These are phyloP conservation scores for Apostichopus parvimensis DNA, from an alignment of 35 echinoderm and acorn worm species.

Conservation along the genomic window DNA sequence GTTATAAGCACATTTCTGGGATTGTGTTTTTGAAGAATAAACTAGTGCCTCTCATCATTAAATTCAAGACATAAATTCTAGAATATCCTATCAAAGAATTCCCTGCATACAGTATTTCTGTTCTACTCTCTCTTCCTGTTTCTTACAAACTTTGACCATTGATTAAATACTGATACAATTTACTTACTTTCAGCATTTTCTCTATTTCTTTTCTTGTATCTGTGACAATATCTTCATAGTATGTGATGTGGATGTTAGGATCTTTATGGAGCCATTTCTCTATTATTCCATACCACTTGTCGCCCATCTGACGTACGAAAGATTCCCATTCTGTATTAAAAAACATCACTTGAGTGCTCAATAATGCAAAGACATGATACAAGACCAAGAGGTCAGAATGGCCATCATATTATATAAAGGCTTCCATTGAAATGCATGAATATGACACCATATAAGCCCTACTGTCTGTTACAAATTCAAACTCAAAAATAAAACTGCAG, in stretches of 20 bases:
- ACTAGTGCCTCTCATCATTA: too few species aligned
- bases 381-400: background rate
- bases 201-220: conserved; percentile 38
- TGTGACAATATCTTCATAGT: conserved; percentile 34
- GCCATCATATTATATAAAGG: too few species aligned
- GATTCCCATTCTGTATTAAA: background rate
- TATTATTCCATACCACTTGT: conserved; percentile 40
- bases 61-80: too few species aligned
- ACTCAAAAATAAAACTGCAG: too few species aligned
- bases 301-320: conserved; percentile 25
- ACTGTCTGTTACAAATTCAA: too few species aligned
- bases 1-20: too few species aligned
- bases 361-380: background rate
- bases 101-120: too few species aligned
- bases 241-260: conserved; percentile 30
- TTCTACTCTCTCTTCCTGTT: background rate
- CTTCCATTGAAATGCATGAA: too few species aligned
- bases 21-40: too few species aligned
- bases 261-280: conserved; percentile 41
- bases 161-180: background rate
- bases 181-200: conserved; percentile 43
- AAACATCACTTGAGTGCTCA: background rate
- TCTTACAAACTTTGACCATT: background rate
- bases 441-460: too few species aligned
- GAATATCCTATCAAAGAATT: too few species aligned